Evolutionary conservation across 1,140 invertebrate species (phyloP).

Genomic region (Caerostris extrusa): DNA sequence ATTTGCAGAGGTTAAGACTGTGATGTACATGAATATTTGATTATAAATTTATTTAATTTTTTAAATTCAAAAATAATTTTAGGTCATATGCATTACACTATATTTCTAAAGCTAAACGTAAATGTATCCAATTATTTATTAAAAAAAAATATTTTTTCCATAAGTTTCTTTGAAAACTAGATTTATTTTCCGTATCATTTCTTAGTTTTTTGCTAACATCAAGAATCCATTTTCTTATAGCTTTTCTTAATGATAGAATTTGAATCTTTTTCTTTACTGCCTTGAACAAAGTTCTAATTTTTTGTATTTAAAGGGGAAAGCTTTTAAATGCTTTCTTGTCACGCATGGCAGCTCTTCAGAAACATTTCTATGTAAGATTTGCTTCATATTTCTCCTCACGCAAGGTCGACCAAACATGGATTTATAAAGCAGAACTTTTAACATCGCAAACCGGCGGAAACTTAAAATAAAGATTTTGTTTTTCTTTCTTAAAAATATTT

Average conservation of each 20-base stretch:
- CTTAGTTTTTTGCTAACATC: not conserved
- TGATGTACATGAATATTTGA: no score
- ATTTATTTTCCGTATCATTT: not conserved
- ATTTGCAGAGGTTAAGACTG: no score
- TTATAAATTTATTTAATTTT: no score
- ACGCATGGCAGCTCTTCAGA: slow-evolving; percentile 13
- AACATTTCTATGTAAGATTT: slow-evolving; percentile 25
- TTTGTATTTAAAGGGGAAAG: slow-evolving; percentile 7
- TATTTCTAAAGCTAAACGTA: no score
- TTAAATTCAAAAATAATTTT: no score
- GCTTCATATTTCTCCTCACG: not conserved
- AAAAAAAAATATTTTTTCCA: no score
- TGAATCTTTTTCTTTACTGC: not conserved
- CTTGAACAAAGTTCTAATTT: slow-evolving; percentile 21
- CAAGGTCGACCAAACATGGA: not conserved
- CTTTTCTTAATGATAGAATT: not conserved
- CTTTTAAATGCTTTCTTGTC: slow-evolving; percentile 2
- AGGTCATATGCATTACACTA: no score
- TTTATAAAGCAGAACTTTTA: slow-evolving; percentile 53
- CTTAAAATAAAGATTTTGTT: slow-evolving; percentile 8
- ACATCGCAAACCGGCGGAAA: not conserved
- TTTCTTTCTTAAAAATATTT: not conserved
- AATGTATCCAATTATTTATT: no score
- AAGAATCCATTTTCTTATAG: not conserved
- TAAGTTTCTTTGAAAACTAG: not conserved